Base-by-base conservation (phyloP, 2,888 invertebrate genomes). In the Andrena dorsata region DNA sequence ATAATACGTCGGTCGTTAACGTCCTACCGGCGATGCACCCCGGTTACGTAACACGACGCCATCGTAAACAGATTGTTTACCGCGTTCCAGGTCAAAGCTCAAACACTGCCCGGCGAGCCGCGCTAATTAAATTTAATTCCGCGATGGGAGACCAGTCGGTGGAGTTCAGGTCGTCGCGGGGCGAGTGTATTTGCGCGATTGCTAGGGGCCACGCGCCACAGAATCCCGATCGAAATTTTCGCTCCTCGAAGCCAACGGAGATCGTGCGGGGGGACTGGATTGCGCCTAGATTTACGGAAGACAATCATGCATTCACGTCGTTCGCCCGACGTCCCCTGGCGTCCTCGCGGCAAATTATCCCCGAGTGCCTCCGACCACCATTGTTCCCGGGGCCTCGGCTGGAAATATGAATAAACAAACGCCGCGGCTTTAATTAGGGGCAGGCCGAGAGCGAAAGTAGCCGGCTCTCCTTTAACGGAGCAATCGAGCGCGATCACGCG, bases 291-390 rank as follows among this genome's bases (percentile, higher is more conserved):
- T 84, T 84, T 80, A 77, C 74, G 70, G 80, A 41, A 60, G 76
- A 79, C 83, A 83, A 74, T 84, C 74, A 41, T 10, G 84, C 68
- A 84, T 84, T 83, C 80, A 74, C 83, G 80, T 23, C 60, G 64
- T 61, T 60, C 41, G 74, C 58, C 64, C 68, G 71, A 61, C 30
- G 80, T 80, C 72, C 82, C 76, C 70, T 4, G 35, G 28, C 35
- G 73, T 53, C 32, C 69, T 35, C 49, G 13, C 58, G 35, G 76
- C 74, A 66, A 76, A 83, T 83, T 80, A 83, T 80, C 82, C 58
- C 73, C 5, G 63, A 64, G 70, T 56, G 63, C 63, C 60, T 68
- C 63, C n/a, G 51, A 23, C 65, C 64, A 10, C 70, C 28, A 28
- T 71, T 76, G 66, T 47, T 30, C 20, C 10, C 10, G 1, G 49